Percentiles rank a stretch among this genome's conserved stretches.
phyloP scores from a whole-genome alignment of 2,888 invertebrate species.

The Mactromeris polynyma region DNA sequence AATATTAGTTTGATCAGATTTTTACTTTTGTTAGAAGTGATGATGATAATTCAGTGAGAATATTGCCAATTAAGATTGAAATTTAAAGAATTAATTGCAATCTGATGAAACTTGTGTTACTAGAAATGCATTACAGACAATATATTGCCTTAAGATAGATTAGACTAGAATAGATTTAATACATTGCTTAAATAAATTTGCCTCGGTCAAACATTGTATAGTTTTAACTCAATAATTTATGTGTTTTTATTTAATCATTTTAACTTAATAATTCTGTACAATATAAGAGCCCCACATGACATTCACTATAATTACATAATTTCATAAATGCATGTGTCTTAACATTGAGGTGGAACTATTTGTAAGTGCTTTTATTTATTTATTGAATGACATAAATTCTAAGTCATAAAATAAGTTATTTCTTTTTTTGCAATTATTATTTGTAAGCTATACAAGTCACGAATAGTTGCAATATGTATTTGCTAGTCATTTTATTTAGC shows the following conservation, averaged over 20 bases:
- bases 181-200: not conserved
- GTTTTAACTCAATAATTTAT: not conserved
- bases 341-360: not conserved
- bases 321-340: not conserved
- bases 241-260: not conserved
- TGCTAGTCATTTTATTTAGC: not conserved
- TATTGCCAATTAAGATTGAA: no score
- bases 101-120: not conserved
- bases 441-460: not conserved
- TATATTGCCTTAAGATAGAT: not conserved
- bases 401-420: not conserved
- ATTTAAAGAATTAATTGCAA: no score
- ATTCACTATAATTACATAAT: not conserved
- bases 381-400: not conserved
- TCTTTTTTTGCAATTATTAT: not conserved
- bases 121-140: not conserved
- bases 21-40: no score
- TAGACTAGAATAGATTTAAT: not conserved
- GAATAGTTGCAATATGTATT: not conserved
- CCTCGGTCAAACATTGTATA: not conserved
- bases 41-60: no score
- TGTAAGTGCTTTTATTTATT: constrained; percentile 7
- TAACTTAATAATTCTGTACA: not conserved
- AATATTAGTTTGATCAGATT: no score
- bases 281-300: not conserved